Evolutionary conservation across 2,888 invertebrate species (phyloP).

Genomic region (Leptogaster cylindrica): DNA sequence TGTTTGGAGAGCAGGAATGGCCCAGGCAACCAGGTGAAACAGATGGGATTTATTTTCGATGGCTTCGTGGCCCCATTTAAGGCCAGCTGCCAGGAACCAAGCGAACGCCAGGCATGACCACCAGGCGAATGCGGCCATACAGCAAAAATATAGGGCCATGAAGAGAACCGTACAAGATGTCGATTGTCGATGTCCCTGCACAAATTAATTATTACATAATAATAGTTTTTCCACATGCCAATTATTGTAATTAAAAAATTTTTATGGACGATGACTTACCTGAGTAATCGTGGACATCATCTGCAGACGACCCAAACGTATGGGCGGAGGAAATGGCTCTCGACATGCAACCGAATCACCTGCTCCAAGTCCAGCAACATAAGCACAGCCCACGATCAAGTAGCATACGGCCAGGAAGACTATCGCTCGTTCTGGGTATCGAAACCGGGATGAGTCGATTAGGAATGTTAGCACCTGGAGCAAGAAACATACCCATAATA

Average conservation of each 20-base stretch:
- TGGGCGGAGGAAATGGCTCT: constrained; percentile 77
- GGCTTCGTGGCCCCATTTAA: constrained; percentile 98
- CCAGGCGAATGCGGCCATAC: constrained; percentile 97
- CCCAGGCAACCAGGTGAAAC: constrained; percentile 98
- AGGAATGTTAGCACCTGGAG: constrained; percentile 83
- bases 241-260: constrained; percentile 21
- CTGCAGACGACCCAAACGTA: constrained; percentile 72
- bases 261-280: constrained; percentile 64
- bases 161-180: constrained; percentile 87
- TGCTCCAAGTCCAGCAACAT: constrained; percentile 84
- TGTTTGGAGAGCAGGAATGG: constrained; percentile 93
- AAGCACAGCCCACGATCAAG: constrained; percentile 90
- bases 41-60: constrained; percentile 97
- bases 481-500: too few species aligned
- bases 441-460: constrained; percentile 92
- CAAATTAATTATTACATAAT: constrained; percentile 32
- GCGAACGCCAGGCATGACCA: constrained; percentile 96
- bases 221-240: constrained; percentile 17
- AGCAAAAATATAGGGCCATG: constrained; percentile 95
- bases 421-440: constrained; percentile 97
- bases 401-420: constrained; percentile 97
- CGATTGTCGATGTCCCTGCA: constrained; percentile 61
- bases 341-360: constrained; percentile 84
- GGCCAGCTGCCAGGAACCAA: constrained; percentile 95
- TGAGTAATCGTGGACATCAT: constrained; percentile 87